Evolutionary conservation across 2,888 invertebrate species (phyloP), one percentile per base, ranked within the genome.

Genomic region (Epicampocera succincta): DNA sequence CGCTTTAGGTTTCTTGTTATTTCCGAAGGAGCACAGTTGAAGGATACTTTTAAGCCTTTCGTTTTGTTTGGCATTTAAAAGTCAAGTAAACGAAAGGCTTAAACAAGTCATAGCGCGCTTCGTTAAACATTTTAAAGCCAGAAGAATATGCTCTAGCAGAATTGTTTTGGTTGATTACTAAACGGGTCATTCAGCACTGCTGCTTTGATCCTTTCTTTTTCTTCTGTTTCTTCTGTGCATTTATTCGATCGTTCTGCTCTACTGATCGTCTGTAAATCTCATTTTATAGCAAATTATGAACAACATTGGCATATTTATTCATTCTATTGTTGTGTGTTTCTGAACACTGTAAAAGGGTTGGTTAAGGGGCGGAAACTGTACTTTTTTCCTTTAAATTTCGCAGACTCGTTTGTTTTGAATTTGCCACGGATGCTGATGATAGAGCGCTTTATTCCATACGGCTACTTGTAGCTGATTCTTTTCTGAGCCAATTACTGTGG

Each of bases 31-130:
- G 40, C 12, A 52, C 33, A 46, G 19, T 56, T 60, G 50, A 46
- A 40, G 38, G 42, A 61, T 61, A 72, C 68, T 19, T 60, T 81
- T 69, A 78, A 82, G 58, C 46, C 82, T 75, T 82, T 74, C 46
- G 48, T 71, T 71, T 75, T 75, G 68, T 63, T 44, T 42, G 17
- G 58, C 17, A 68, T 80, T 81, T 63, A 81, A 77, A 81, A 81
- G 81, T 78, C 81, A 77, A 58, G 46, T 82, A 65, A 78, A 82
- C 81, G 81, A 82, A 82, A 82, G 77, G 74, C 44, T 78, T 75
- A 78, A 74, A 61, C 65, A 21, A 81, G 74, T 74, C 71, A 74
- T 82, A 48, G 69, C 65, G 69, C 73, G 75, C 65, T 69, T 44
- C 9, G 46, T 33, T 61, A 69, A 54, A 46, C n/a, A n/a, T 46